Evolutionary conservation across 2,113 vertebrate genomes (phyloP), one percentile per base, ranked within the genome.

Genomic region (Cisticola juncidis): DNA sequence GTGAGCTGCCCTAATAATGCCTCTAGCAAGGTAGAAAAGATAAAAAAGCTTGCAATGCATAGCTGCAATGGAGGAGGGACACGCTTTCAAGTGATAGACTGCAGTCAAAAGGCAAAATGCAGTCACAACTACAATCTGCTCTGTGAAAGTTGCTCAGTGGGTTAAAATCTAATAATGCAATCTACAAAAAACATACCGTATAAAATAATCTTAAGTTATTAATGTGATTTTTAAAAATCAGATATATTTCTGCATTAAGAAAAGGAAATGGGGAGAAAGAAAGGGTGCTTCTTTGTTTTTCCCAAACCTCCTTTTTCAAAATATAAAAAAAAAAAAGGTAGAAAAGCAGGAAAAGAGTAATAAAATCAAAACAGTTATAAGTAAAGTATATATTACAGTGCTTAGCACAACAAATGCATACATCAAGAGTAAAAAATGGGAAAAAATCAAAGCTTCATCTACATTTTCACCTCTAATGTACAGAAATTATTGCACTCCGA

Each of bases 1-100:
- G 94, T 96, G 95, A 97, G 71, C 87, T 92, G 90, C 77, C 95
- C 94, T 94, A 93, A 92, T 95, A 95, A 93, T 94, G 97, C 96
- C 96, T 97, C 96, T 72, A 97, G 97, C 95, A 96, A 97, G 96
- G 96, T 96, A 81, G 82, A 81, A 92, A 96, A 97, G 91, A 97
- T 87, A 77, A 95, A 97, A 94, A 84, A 91, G 33, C 60, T 87
- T 85, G 31, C 29, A 92, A 88, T 31, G 47, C 66, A 91, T 82
- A 86, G 68, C 56, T 58, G 68, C 61, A 22, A 44, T 69, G 79
- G 48, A 70, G 58, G 85, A 95, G 53, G 48, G 44, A 81, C 53
- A 56, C 19, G 33, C 66, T 97, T 96, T 95, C 81, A 95, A 88
- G 90, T 53, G 64, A 68, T 23, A 92, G n/a, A 92, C 22, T 88